phyloP scores from a whole-genome alignment of 2,113 vertebrate species.

The Pycnonotus jocosus region DNA sequence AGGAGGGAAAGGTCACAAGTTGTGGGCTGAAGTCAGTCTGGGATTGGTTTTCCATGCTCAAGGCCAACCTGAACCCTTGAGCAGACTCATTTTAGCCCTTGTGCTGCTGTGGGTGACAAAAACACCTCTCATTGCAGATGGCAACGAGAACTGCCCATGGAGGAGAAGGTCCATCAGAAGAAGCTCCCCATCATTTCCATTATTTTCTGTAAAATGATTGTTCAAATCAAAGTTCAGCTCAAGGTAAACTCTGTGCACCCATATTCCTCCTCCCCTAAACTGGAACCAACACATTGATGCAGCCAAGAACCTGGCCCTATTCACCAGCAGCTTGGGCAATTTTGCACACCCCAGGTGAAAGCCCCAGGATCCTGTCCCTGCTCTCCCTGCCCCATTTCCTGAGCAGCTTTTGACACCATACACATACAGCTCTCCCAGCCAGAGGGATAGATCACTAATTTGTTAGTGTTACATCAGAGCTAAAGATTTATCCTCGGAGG shows the following conservation, averaged over 20 bases:
- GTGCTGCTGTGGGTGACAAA: not conserved
- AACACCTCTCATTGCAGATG: not conserved
- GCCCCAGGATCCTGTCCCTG: not conserved
- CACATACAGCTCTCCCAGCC: not conserved
- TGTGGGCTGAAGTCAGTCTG: not conserved
- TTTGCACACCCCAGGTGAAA: not conserved
- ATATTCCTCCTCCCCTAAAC: not conserved
- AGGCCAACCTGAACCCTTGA: not conserved
- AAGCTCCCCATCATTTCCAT: not conserved
- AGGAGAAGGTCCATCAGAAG: not conserved
- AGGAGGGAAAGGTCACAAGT: not conserved
- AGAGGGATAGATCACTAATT: not conserved
- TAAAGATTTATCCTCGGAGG: not conserved
- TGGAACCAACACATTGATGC: not conserved
- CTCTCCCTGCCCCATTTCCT: not conserved
- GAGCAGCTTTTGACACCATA: not conserved
- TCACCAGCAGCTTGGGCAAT: not conserved
- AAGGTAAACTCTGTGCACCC: not conserved
- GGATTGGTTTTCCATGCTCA: not conserved
- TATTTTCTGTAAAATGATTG: not conserved
- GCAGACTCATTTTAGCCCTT: not conserved
- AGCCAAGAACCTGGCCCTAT: not conserved
- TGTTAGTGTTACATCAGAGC: not conserved
- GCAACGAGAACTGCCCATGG: not conserved
- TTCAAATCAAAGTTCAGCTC: not conserved